Percentiles rank a stretch among this genome's conserved stretches.
These are phyloP conservation scores for Triplophysa yarkandensis DNA, from an alignment of 2,797 vertebrate genomes.

Conservation along the genomic window DNA sequence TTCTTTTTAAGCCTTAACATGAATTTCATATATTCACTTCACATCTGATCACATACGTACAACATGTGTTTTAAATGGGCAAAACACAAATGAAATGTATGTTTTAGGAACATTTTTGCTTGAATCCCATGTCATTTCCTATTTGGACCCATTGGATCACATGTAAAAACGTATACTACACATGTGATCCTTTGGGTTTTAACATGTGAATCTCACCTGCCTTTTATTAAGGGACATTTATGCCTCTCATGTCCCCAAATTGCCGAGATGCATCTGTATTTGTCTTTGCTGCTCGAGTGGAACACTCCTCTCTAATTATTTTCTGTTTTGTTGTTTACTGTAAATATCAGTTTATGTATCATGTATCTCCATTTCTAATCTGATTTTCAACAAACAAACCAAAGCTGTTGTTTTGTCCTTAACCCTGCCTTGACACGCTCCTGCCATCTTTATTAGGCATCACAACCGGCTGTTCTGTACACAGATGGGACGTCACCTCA, in stretches of 20 bases:
- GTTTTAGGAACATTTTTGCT: too few relatives aligned
- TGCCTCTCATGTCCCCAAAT: neutral
- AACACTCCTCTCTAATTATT: neutral
- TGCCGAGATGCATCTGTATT: neutral
- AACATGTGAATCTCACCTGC: too few relatives aligned
- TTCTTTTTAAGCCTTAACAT: too few relatives aligned
- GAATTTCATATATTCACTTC: too few relatives aligned
- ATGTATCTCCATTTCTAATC: neutral
- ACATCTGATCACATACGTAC: too few relatives aligned
- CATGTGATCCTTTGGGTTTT: too few relatives aligned
- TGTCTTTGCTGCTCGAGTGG: neutral
- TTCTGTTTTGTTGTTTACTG: neutral
- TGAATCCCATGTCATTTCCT: too few relatives aligned
- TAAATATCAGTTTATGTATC: neutral
- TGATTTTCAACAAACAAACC: neutral
- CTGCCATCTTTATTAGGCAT: slow-evolving; percentile 8
- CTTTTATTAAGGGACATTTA: too few relatives aligned
- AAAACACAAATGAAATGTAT: too few relatives aligned
- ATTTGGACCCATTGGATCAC: too few relatives aligned
- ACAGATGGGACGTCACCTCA: slow-evolving; percentile 31
- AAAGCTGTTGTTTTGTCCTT: slow-evolving; percentile 3
- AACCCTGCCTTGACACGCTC: neutral
- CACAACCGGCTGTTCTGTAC: neutral
- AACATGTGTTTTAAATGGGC: too few relatives aligned
- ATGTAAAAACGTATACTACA: too few relatives aligned